phyloP scores from a whole-genome alignment of 2,888 invertebrate species.

The Tetheella fluctuosa region DNA sequence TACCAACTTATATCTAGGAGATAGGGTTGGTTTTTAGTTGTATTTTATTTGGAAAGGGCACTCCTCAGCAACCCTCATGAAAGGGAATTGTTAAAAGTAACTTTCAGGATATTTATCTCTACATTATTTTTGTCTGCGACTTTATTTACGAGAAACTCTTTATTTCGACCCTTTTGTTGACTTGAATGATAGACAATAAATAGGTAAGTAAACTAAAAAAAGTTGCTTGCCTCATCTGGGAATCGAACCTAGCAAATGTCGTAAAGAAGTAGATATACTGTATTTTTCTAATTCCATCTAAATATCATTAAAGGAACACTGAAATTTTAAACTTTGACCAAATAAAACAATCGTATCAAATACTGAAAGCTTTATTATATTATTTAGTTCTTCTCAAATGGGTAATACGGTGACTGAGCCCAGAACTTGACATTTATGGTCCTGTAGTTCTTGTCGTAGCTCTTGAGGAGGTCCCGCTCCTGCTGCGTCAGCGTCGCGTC shows the following conservation, averaged over 20 bases:
- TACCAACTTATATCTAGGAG: background rate
- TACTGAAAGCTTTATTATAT: background rate
- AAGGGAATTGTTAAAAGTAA: conserved; percentile 10
- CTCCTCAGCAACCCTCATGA: background rate
- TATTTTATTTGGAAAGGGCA: conserved; percentile 6
- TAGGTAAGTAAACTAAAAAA: no score
- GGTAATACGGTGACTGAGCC: conserved; percentile 55
- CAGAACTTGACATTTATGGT: conserved; percentile 48
- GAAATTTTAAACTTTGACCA: no score
- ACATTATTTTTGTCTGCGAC: background rate
- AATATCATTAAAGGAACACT: no score
- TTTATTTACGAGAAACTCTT: background rate
- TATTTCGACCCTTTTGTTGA: no score
- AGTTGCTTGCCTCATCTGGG: no score
- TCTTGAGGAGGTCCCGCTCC: conserved; percentile 47
- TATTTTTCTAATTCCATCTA: no score
- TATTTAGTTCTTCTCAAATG: conserved; percentile 35
- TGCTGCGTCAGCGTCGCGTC: conserved; percentile 57
- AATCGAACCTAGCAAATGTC: no score
- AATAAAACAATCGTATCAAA: background rate
- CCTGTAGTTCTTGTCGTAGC: conserved; percentile 56
- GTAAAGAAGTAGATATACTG: no score
- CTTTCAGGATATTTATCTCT: conserved; percentile 9
- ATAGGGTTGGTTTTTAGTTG: conserved; percentile 9
- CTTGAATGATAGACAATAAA: no score